Evolutionary conservation across 2,888 invertebrate genomes (phyloP).

Genomic region (Pollenia griseotomentosa): DNA sequence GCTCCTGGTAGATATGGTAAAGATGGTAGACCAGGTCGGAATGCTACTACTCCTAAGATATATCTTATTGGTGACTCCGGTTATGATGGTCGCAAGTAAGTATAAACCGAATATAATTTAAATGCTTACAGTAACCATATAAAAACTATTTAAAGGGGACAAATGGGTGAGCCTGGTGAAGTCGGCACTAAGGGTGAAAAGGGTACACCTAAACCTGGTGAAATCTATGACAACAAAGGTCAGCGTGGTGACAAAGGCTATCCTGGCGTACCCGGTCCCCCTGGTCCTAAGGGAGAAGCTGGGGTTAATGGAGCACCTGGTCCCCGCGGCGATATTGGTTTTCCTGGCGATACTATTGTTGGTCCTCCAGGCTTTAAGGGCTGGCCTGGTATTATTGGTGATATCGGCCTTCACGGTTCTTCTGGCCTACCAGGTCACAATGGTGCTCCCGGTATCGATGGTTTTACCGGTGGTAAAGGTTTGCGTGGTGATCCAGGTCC

Average conservation of each 20-base stretch:
- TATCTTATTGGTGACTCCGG: conserved; percentile 81
- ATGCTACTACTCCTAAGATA: conserved; percentile 80
- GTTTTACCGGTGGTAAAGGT: conserved; percentile 84
- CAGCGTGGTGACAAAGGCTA: conserved; percentile 85
- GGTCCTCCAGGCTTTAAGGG: conserved; percentile 89
- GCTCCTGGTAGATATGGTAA: conserved; percentile 85
- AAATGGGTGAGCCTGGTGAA: conserved; percentile 84
- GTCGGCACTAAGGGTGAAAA: conserved; percentile 86
- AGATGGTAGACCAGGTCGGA: conserved; percentile 85
- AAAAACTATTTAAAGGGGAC: conserved; percentile 80
- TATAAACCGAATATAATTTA: neutral
- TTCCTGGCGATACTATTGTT: conserved; percentile 83
- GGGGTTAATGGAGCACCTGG: conserved; percentile 87
- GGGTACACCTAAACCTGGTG: conserved; percentile 85
- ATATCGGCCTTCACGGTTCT: conserved; percentile 87
- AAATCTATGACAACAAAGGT: conserved; percentile 85
- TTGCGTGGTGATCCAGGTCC: conserved; percentile 83
- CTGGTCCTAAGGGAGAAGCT: conserved; percentile 86
- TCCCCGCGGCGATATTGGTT: conserved; percentile 85
- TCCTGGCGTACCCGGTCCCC: conserved; percentile 85
- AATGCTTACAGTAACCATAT: neutral
- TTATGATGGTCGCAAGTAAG: conserved; percentile 80
- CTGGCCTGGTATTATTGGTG: conserved; percentile 87
- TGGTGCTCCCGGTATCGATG: conserved; percentile 84
- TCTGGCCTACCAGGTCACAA: conserved; percentile 85